Evolutionary conservation across 2,888 invertebrate species (phyloP), one percentile per base, ranked within the genome.

Genomic region (Tridacna crocea): DNA sequence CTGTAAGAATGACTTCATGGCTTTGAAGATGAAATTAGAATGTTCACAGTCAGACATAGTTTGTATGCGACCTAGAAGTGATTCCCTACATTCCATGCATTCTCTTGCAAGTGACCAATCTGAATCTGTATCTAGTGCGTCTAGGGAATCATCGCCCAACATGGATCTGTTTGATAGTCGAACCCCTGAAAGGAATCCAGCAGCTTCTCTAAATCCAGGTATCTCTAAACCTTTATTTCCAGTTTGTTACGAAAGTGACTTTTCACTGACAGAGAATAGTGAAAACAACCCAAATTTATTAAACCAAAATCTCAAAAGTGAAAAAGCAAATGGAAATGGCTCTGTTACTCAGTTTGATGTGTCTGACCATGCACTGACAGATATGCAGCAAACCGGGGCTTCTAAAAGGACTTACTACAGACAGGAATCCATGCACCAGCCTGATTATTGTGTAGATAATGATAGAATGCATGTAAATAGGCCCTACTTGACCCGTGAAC

Each of bases 191-290:
- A 77, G 85, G 63, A 79, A 73, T 55, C 77, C 83, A 13, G 60
- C 77, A 13, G 26, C 22, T 0, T 51, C 60, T 66, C 47, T 68
- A 11, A 83, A 81, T 22, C 61, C 73, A 3, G 79, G 66, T 6
- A 75, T 86, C 36, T 81, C 81, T 13, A 86, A 86, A 22, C 85
- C 83, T 0, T 61, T 86, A 19, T 86, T 86, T 66, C 81, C 79
- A 15, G 55, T 26, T 8, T 60, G 68, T 75, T 78, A 66, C 26
- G 65, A 47, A 0, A 76, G 46, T 68, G 78, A 78, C 12, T 68
- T 15, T 61, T 75, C 72, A 48, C 26, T 51, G 6, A 61, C 47
- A 22, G 72, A 63, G 1, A 13, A 13, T 61, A 22, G 13, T n/a
- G 13, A 61, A 22, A 61, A 61, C 19, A 22, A 3, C 8, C n/a